Evolutionary conservation across 92 coral and sea anemone genomes (phyloP).

Genomic region (Virgularia gustaviana): DNA sequence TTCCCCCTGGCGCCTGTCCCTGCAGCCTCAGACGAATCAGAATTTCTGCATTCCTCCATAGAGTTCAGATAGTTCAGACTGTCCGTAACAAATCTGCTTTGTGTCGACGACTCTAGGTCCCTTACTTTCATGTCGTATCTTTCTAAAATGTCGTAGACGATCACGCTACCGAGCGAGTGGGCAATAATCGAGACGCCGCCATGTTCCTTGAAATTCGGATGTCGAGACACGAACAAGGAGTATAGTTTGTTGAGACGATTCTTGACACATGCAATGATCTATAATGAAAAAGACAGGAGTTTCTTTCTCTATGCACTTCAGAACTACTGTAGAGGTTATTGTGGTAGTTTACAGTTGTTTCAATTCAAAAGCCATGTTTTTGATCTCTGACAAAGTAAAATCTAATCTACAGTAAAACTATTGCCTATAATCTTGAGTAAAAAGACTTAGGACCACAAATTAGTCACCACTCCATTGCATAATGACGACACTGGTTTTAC

Average conservation of each 20-base stretch:
- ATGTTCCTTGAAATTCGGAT: constrained; percentile 63
- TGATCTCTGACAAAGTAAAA: too few species aligned
- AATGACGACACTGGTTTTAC: too few species aligned
- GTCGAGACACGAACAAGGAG: constrained; percentile 67
- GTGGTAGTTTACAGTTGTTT: too few species aligned
- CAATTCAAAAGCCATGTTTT: too few species aligned
- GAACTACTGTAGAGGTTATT: too few species aligned
- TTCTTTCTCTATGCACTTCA: too few species aligned
- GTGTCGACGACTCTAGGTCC: constrained; percentile 63
- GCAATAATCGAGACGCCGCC: constrained; percentile 85
- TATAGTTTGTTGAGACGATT: constrained; percentile 79
- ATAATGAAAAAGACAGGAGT: constrained; percentile 49
- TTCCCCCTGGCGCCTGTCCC: constrained; percentile 25
- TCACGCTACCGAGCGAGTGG: constrained; percentile 91
- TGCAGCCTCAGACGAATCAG: not conserved
- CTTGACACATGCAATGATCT: constrained; percentile 84
- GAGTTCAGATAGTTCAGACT: constrained; percentile 75
- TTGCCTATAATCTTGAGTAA: too few species aligned
- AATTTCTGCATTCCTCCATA: constrained; percentile 32
- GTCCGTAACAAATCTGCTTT: constrained; percentile 87
- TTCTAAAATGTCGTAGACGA: constrained; percentile 81
- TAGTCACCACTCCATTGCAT: too few species aligned
- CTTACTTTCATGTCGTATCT: constrained; percentile 84
- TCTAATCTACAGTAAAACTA: too few species aligned
- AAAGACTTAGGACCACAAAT: too few species aligned